Evolutionary conservation across 2,888 invertebrate genomes (phyloP).

Genomic region (Dryomyza anilis): DNA sequence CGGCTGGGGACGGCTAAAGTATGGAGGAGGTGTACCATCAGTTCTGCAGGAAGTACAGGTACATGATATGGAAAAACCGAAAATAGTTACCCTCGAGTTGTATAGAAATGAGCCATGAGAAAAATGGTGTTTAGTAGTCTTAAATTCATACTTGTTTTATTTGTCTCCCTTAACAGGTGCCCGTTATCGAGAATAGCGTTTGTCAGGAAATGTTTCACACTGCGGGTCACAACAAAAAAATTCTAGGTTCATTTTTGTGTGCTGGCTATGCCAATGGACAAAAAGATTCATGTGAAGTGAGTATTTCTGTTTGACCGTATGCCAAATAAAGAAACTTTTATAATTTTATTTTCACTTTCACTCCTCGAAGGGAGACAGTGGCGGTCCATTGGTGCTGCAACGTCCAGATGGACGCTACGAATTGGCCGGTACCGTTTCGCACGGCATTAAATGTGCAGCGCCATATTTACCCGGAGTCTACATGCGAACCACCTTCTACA

Average conservation of each 20-base stretch:
- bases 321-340: neutral
- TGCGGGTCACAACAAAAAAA: constrained; percentile 86
- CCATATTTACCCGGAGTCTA: constrained; percentile 92
- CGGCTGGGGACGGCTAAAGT: constrained; percentile 90
- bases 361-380: constrained; percentile 81
- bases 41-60: constrained; percentile 87
- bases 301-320: constrained; percentile 36
- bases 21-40: constrained; percentile 88
- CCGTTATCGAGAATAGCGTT: constrained; percentile 87
- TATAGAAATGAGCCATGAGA: too few relatives aligned
- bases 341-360: neutral
- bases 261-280: constrained; percentile 92
- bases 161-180: constrained; percentile 65
- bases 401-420: constrained; percentile 85
- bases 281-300: constrained; percentile 91
- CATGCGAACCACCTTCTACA: constrained; percentile 90
- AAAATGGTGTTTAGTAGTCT: neutral
- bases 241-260: constrained; percentile 85
- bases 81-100: neutral
- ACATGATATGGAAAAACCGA: constrained; percentile 20
- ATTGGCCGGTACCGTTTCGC: constrained; percentile 88
- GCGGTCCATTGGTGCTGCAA: constrained; percentile 85
- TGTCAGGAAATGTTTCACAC: constrained; percentile 95
- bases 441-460: constrained; percentile 93
- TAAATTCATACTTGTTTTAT: neutral